These are phyloP conservation scores for Ammodytes marinus DNA, from an alignment of 2,113 vertebrate genomes.

Conservation along the genomic window DNA sequence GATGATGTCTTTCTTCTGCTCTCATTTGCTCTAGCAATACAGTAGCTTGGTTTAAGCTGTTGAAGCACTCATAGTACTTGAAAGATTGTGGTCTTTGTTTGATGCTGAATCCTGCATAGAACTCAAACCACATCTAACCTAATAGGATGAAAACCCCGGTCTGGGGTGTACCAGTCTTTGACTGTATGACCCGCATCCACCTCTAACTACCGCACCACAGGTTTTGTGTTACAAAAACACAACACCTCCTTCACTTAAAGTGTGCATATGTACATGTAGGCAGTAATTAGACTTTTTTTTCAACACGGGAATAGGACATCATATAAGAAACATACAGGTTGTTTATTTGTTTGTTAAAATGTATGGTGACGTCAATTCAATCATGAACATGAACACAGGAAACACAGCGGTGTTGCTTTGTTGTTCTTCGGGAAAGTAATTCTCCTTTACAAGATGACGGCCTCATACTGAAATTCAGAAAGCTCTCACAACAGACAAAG, in stretches of 20 bases:
- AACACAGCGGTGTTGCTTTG: slow-evolving; percentile 11
- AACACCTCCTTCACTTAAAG: neutral
- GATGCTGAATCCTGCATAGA: neutral
- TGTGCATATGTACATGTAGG: neutral
- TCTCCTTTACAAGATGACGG: slow-evolving; percentile 19
- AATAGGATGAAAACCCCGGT: neutral
- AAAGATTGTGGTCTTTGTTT: neutral
- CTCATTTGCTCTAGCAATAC: neutral
- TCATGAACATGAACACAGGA: slow-evolving; percentile 12
- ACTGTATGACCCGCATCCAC: neutral
- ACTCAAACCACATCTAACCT: neutral
- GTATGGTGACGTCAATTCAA: neutral
- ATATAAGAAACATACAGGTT: neutral
- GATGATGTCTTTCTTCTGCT: neutral
- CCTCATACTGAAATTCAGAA: slow-evolving; percentile 21
- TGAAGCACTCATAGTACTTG: neutral
- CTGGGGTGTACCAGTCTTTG: neutral
- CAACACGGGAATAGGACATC: neutral
- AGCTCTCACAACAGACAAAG: slow-evolving; percentile 44
- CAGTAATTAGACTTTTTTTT: neutral
- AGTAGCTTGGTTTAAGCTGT: neutral
- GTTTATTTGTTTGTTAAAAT: neutral
- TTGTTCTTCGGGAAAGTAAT: neutral
- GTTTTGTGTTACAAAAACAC: neutral
- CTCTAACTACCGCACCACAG: neutral